These are phyloP conservation scores for Myoxocephalus aenaeus DNA, from an alignment of 2,797 vertebrate species.

Conservation along the genomic window DNA sequence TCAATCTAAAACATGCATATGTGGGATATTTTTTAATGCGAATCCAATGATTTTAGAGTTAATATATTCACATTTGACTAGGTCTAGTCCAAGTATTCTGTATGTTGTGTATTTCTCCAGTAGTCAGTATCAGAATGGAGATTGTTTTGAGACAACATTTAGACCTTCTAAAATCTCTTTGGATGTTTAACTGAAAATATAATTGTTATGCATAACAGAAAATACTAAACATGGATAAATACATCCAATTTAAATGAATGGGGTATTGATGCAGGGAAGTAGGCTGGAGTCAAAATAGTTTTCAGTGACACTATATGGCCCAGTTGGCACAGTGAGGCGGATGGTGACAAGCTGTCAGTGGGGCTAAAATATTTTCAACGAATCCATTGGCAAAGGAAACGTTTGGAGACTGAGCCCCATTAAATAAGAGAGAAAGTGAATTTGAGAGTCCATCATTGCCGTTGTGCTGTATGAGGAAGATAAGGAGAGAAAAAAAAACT, in stretches of 20 bases:
- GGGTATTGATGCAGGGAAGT: background rate
- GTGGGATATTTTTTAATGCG: background rate
- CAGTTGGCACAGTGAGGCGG: conserved; percentile 16
- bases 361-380: background rate
- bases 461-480: conserved; percentile 37
- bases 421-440: conserved; percentile 41
- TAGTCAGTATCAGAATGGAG: background rate
- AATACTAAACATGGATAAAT: background rate
- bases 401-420: conserved; percentile 31
- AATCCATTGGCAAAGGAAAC: conserved; percentile 38
- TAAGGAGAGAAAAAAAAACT: conserved; percentile 49
- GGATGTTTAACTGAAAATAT: background rate
- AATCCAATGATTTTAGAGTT: background rate
- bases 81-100: background rate
- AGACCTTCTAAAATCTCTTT: background rate
- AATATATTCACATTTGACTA: background rate
- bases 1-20: background rate
- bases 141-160: background rate
- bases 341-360: conserved; percentile 39
- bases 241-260: background rate
- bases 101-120: background rate
- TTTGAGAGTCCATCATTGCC: conserved; percentile 34
- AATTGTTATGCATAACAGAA: background rate
- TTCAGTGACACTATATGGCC: background rate
- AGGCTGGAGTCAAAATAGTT: background rate